Percentiles rank a stretch among this genome's conserved stretches.
Evolutionary conservation across 2,797 vertebrate genomes (phyloP).

Genomic region (Carapus acus): DNA sequence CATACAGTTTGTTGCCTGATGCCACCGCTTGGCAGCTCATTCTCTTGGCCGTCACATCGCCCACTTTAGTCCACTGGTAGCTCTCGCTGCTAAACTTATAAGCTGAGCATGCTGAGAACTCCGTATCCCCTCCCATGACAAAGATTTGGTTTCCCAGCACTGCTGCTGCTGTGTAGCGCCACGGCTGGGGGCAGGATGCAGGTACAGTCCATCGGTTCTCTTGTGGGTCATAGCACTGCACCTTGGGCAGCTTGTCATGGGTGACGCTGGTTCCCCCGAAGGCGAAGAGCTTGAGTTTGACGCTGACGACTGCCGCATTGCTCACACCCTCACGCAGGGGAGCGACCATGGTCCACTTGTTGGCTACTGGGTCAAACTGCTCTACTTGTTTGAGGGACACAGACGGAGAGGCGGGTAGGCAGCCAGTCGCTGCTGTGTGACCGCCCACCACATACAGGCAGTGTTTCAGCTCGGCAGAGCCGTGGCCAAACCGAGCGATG

Average conservation of each 20-base stretch:
- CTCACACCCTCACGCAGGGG: conserved; percentile 94
- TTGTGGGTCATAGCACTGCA: conserved; percentile 95
- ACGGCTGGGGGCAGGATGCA: conserved; percentile 94
- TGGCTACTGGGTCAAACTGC: conserved; percentile 90
- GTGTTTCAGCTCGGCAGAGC: conserved; percentile 94
- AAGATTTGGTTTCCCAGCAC: conserved; percentile 98
- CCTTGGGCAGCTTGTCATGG: conserved; percentile 91
- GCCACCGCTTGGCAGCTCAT: conserved; percentile 99
- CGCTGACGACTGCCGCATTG: conserved; percentile 96
- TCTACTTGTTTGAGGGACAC: conserved; percentile 98
- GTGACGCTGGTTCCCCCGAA: conserved; percentile 84
- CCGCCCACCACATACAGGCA: conserved; percentile 95
- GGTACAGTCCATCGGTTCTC: conserved; percentile 97
- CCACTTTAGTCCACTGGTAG: conserved; percentile 99
- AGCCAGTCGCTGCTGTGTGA: conserved; percentile 93
- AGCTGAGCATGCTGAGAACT: conserved; percentile 96
- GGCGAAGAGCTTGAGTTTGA: conserved; percentile 94
- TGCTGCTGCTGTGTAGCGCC: conserved; percentile 97
- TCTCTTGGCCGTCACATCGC: conserved; percentile 94
- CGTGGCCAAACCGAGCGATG: conserved; percentile 93
- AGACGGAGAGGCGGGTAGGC: conserved; percentile 92
- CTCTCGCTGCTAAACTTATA: conserved; percentile 98
- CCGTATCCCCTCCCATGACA: conserved; percentile 96
- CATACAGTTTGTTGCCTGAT: conserved; percentile 96
- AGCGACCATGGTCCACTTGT: conserved; percentile 99